Base-by-base conservation (phyloP, 2,888 invertebrate genomes). In the Hydriomena furcata region DNA sequence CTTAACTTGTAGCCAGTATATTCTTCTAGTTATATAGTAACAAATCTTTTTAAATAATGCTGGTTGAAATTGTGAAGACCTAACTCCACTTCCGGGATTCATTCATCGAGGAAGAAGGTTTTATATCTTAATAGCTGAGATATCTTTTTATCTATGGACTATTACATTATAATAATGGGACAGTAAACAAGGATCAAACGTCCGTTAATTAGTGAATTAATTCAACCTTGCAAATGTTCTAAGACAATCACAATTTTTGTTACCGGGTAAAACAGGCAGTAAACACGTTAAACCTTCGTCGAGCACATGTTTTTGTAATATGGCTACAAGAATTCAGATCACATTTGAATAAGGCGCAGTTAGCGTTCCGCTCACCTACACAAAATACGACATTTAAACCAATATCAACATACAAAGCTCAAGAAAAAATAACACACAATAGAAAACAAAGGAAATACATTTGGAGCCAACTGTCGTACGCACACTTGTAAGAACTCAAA, bases 401-500 rank as follows among this genome's bases (percentile, higher is more conserved):
- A 70, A 76, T 71, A 80, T 78, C 79, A 76, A 62, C 76, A 78
- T 76, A 79, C 76, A 81, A 79, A 77, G 67, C 65, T 61, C 56
- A 68, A 61, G 56, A 65, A 76, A 79, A 75, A 77, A 73, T 58
- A 62, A 70, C 63, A 72, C 42, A 73, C 77, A 79, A 80, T 71
- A 79, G 71, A 76, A 65, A 76, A 83, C 82, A 84, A 84, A 81
- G 76, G 76, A 79, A 85, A 84, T 76, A 86, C 84, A 82, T 86
- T 87, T 71, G 73, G 76, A 79, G 70, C 83, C 89, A 87, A 88
- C 89, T 88, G 89, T 82, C 85, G 80, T 76, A 65, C 59, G 70
- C 70, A 75, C 76, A 72, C 75, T 72, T 71, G 68, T 71, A 77
- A 79, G 77, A 77, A 80, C 70, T 57, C 65, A 70, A 77, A 79